These are phyloP conservation scores for Paraplagusia blochii DNA, from an alignment of 2,113 vertebrate genomes.

Conservation along the genomic window DNA sequence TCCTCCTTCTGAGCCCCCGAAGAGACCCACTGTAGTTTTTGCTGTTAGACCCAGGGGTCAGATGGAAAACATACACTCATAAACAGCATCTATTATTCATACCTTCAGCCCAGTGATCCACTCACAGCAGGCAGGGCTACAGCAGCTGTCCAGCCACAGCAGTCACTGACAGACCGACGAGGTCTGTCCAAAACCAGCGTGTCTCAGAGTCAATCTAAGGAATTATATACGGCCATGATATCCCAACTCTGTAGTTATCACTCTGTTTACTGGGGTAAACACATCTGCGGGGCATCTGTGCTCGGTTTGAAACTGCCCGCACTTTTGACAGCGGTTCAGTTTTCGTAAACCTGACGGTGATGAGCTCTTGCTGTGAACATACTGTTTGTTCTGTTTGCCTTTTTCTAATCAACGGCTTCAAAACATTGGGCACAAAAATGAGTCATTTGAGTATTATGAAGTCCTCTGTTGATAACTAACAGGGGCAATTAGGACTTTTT, in stretches of 20 bases:
- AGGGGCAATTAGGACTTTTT: conserved; percentile 63
- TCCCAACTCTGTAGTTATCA: conserved; percentile 26
- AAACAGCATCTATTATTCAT: conserved; percentile 86
- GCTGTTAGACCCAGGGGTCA: conserved; percentile 79
- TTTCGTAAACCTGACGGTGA: conserved; percentile 38
- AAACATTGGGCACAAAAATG: conserved; percentile 60
- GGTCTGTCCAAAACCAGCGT: conserved; percentile 22
- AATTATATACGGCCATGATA: conserved; percentile 34
- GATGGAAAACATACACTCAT: conserved; percentile 83
- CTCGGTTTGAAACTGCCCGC: conserved; percentile 10
- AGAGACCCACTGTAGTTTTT: conserved; percentile 70
- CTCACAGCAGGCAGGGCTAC: conserved; percentile 63
- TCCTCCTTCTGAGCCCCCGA: conserved; percentile 56
- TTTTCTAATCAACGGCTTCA: conserved; percentile 65
- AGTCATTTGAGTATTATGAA: conserved; percentile 65
- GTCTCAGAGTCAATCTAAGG: conserved; percentile 20
- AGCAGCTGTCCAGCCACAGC: conserved; percentile 71
- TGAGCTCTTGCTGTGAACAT: conserved; percentile 36
- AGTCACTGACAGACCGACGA: conserved; percentile 35
- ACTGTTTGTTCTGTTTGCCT: conserved; percentile 54
- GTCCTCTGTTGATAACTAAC: conserved; percentile 61
- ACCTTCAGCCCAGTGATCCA: conserved; percentile 66
- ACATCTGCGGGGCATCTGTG: conserved; percentile 65
- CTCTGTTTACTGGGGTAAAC: conserved; percentile 39
- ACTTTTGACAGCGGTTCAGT: conserved; percentile 28